These are phyloP conservation scores for Heteropelma amictum DNA, from an alignment of 2,888 invertebrate species.

Conservation along the genomic window DNA sequence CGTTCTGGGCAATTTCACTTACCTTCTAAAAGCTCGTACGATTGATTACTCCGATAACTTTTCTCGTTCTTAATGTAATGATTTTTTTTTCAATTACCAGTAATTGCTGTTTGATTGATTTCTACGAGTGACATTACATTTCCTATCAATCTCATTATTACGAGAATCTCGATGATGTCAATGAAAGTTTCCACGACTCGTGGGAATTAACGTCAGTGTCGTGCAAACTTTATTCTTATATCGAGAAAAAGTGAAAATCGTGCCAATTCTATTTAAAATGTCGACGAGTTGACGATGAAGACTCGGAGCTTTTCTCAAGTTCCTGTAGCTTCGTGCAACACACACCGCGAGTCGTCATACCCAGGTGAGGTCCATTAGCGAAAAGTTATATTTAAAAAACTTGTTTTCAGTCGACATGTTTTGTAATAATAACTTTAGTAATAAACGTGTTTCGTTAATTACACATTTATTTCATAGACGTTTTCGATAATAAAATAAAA, in stretches of 20 bases:
- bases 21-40: too few species aligned
- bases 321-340: neutral
- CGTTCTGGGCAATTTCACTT: too few species aligned
- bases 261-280: conserved; percentile 27
- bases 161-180: neutral
- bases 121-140: too few species aligned
- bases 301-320: neutral
- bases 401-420: too few species aligned
- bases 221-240: neutral
- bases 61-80: too few species aligned
- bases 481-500: neutral
- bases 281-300: neutral
- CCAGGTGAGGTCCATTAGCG: neutral
- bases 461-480: neutral
- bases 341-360: neutral
- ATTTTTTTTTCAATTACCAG: neutral
- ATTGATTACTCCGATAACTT: too few species aligned
- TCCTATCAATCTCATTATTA: neutral
- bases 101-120: neutral
- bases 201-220: conserved; percentile 6
- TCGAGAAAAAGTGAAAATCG: conserved; percentile 6
- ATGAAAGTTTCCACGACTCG: conserved; percentile 11
- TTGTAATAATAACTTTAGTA: neutral
- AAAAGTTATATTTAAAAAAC: conserved; percentile 13
- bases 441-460: neutral